Percentiles rank a stretch among this genome's conserved stretches.
phyloP scores from a whole-genome alignment of 2,888 invertebrate species.

The Hemaris fuciformis region DNA sequence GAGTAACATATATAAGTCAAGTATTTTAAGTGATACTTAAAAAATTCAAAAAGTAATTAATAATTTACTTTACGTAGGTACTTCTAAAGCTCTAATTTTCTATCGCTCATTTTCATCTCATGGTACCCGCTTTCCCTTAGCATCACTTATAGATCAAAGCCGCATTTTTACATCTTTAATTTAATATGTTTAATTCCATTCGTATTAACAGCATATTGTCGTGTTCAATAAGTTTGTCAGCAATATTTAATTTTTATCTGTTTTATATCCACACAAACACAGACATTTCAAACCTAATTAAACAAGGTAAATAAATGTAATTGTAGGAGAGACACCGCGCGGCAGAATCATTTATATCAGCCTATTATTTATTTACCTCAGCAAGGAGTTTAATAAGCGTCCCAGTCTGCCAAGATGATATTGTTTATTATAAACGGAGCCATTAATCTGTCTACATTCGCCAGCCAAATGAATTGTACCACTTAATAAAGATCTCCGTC shows the following conservation, averaged over 20 bases:
- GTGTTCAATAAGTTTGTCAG: too few relatives aligned
- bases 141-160: too few relatives aligned
- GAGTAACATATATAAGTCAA: too few relatives aligned
- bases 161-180: too few relatives aligned
- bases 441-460: conserved; percentile 50
- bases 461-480: conserved; percentile 48
- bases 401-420: conserved; percentile 40
- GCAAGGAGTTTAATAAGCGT: conserved; percentile 28
- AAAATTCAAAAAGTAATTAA: too few relatives aligned
- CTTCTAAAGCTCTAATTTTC: too few relatives aligned
- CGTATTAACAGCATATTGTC: too few relatives aligned
- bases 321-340: not conserved
- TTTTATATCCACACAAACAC: not conserved
- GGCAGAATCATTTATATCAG: conserved; percentile 2
- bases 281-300: not conserved
- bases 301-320: conserved; percentile 6
- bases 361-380: conserved; percentile 13
- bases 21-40: too few relatives aligned
- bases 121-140: too few relatives aligned
- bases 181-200: too few relatives aligned
- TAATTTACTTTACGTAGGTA: too few relatives aligned
- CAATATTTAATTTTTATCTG: not conserved
- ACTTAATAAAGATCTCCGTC: conserved; percentile 55
- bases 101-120: too few relatives aligned
- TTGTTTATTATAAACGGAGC: conserved; percentile 50